A percentile compares a stretch with the other conserved stretches of the same genome.
Evolutionary conservation across 2,888 invertebrate genomes (phyloP).

Genomic region (Tetheella fluctuosa): DNA sequence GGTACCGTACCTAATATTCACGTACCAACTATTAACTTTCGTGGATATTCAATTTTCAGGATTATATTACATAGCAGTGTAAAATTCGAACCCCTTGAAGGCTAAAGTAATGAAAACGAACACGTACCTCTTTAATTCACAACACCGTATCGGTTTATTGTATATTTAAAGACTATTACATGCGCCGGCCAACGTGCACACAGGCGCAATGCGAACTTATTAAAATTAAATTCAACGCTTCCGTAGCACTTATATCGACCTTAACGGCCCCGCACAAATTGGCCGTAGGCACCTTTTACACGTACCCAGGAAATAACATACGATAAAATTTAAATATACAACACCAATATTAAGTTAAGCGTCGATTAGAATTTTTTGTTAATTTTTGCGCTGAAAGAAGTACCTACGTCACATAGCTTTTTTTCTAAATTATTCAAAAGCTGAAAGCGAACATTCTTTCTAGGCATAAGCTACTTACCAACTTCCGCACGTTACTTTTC

Average conservation of each 20-base stretch:
- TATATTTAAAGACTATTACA: slow-evolving; percentile 51
- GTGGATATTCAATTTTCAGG: not conserved
- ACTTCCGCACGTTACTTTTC: slow-evolving; percentile 1
- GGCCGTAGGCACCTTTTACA: slow-evolving; percentile 13
- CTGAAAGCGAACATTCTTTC: not conserved
- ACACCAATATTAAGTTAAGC: slow-evolving; percentile 5
- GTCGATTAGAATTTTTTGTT: not conserved
- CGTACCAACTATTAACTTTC: too few relatives aligned
- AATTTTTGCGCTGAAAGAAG: slow-evolving; percentile 2
- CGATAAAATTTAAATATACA: slow-evolving; percentile 16
- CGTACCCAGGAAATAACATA: slow-evolving; percentile 14
- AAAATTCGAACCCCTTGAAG: too few relatives aligned
- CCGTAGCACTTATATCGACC: slow-evolving; percentile 48
- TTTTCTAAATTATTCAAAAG: too few relatives aligned
- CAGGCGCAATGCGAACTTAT: slow-evolving; percentile 71
- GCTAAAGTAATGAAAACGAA: slow-evolving; percentile 5
- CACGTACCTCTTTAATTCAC: slow-evolving; percentile 29
- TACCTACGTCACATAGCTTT: not conserved
- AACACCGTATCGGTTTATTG: slow-evolving; percentile 35
- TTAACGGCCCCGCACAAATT: slow-evolving; percentile 41
- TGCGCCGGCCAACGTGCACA: slow-evolving; percentile 39
- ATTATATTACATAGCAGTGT: too few relatives aligned
- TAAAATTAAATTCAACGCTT: slow-evolving; percentile 67
- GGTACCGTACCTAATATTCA: too few relatives aligned
- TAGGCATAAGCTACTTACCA: not conserved